A percentile compares a stretch with the other conserved stretches of the same genome.
These are phyloP conservation scores for Bruchidius siliquastri DNA, from an alignment of 2,888 invertebrate species.

Conservation along the genomic window DNA sequence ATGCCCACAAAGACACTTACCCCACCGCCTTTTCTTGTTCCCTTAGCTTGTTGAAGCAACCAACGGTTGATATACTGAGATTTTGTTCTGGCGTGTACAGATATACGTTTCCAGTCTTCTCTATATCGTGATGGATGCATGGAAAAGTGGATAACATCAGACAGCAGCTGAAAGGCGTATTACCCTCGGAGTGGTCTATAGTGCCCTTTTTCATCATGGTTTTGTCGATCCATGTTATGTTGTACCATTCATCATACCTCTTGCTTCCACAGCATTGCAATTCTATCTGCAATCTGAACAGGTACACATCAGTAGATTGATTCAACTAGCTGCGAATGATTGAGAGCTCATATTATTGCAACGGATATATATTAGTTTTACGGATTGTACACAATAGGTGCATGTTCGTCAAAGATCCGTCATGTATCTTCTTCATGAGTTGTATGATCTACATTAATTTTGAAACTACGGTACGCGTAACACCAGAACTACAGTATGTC, in stretches of 20 bases:
- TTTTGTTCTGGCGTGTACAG: conserved; percentile 51
- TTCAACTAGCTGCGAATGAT: no score
- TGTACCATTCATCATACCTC: conserved; percentile 60
- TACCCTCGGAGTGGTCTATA: conserved; percentile 39
- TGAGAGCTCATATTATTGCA: no score
- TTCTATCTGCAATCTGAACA: conserved; percentile 51
- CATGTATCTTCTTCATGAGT: no score
- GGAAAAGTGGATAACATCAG: conserved; percentile 52
- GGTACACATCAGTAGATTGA: not conserved
- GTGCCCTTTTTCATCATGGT: conserved; percentile 38
- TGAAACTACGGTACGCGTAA: no score
- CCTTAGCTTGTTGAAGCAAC: conserved; percentile 38
- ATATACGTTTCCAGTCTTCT: conserved; percentile 52
- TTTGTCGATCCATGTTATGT: conserved; percentile 54
- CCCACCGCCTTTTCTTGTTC: conserved; percentile 33
- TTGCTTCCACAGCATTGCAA: conserved; percentile 61
- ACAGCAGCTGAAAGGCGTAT: conserved; percentile 62
- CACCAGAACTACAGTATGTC: no score
- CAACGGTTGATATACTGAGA: conserved; percentile 41
- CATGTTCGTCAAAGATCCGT: no score
- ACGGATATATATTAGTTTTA: no score
- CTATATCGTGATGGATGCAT: conserved; percentile 58
- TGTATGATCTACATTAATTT: no score
- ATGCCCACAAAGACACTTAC: not conserved
- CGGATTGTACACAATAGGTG: no score